phyloP scores from a whole-genome alignment of 2,113 vertebrate genomes.

The Mohoua ochrocephala region DNA sequence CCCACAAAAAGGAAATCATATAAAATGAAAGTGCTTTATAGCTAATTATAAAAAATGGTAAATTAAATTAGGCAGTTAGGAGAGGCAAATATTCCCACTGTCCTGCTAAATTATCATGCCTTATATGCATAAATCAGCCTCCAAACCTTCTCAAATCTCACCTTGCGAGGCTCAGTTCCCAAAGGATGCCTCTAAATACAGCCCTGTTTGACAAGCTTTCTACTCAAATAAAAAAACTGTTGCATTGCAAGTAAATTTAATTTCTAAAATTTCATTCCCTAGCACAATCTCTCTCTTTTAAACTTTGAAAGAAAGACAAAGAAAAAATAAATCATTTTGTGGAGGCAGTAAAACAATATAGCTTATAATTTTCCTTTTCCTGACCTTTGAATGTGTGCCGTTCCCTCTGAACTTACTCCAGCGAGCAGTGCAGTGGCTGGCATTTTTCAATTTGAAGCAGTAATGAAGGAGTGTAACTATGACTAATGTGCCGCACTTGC shows the following conservation, averaged over 20 bases:
- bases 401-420: slow-evolving; percentile 52
- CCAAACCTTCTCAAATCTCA: slow-evolving; percentile 37
- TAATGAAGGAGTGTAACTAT: slow-evolving; percentile 58
- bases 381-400: slow-evolving; percentile 52
- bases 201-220: slow-evolving; percentile 24
- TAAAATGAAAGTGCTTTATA: background rate
- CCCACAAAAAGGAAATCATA: background rate
- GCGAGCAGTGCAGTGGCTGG: slow-evolving; percentile 17
- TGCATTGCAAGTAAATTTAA: slow-evolving; percentile 49
- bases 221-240: slow-evolving; percentile 37
- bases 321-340: slow-evolving; percentile 49
- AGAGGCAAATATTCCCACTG: slow-evolving; percentile 3
- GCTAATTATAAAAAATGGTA: slow-evolving; percentile 6
- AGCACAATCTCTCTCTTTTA: slow-evolving; percentile 25
- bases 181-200: slow-evolving; percentile 39
- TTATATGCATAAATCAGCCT: slow-evolving; percentile 2
- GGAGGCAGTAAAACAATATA: slow-evolving; percentile 50
- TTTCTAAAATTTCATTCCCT: slow-evolving; percentile 54
- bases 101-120: slow-evolving; percentile 19
- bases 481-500: slow-evolving; percentile 18
- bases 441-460: slow-evolving; percentile 68
- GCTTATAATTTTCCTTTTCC: slow-evolving; percentile 58
- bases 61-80: slow-evolving; percentile 6
- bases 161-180: slow-evolving; percentile 14
- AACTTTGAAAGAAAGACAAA: slow-evolving; percentile 43